Percentiles rank a stretch among this genome's conserved stretches.
phyloP scores from a whole-genome alignment of 2,888 invertebrate genomes.

The Cheilosia soror region DNA sequence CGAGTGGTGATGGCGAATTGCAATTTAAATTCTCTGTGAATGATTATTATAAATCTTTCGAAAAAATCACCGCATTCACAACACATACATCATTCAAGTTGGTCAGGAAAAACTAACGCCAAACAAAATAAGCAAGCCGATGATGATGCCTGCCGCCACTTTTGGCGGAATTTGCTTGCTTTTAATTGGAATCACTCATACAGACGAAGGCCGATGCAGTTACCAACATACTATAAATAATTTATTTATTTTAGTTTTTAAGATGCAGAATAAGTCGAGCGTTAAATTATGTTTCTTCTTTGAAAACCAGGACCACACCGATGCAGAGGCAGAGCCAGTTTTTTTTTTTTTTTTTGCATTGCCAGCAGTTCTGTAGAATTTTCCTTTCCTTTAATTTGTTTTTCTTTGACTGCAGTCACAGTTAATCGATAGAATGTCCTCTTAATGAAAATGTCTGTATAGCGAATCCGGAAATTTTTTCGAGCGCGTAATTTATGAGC shows the following conservation, averaged over 20 bases:
- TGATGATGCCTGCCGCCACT: neutral
- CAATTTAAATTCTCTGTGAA: constrained; percentile 49
- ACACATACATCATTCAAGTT: constrained; percentile 49
- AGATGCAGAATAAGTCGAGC: constrained; percentile 12
- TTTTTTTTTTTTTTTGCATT: no score
- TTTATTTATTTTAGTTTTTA: constrained; percentile 20
- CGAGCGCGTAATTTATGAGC: constrained; percentile 22
- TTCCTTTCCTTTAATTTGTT: neutral
- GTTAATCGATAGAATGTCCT: constrained; percentile 17
- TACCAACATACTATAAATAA: constrained; percentile 17
- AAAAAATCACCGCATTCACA: constrained; percentile 40
- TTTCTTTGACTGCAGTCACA: constrained; percentile 4
- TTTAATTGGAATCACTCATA: constrained; percentile 53
- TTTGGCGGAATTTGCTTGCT: constrained; percentile 28
- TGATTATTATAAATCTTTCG: constrained; percentile 28
- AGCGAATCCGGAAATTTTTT: neutral
- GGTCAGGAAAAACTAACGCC: constrained; percentile 24
- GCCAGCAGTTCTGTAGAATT: neutral
- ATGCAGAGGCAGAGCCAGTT: neutral
- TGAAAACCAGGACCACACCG: constrained; percentile 26
- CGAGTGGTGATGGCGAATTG: constrained; percentile 39
- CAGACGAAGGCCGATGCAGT: constrained; percentile 23
- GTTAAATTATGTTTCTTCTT: constrained; percentile 33
- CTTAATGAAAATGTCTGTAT: neutral
- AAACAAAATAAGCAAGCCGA: constrained; percentile 37